Evolutionary conservation across 2,888 invertebrate species (phyloP).

Genomic region (Apantesis nais): DNA sequence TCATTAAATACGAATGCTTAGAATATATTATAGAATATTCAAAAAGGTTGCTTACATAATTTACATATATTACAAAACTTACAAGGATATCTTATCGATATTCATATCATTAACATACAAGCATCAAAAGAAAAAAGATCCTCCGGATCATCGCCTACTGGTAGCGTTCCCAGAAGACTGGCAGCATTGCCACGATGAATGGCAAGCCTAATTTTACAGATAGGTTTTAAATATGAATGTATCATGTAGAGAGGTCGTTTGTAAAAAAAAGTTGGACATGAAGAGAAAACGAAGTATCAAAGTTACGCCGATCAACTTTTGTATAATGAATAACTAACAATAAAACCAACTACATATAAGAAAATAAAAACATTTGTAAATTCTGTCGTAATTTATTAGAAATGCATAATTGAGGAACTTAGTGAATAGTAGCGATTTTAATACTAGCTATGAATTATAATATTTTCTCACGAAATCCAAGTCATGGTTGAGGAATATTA

Average conservation of each 20-base stretch:
- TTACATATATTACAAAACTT: too few species aligned
- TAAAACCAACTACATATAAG: too few species aligned
- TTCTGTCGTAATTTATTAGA: too few species aligned
- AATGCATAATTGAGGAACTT: constrained; percentile 57
- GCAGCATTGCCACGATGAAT: too few species aligned
- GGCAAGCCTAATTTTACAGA: too few species aligned
- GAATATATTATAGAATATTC: not conserved
- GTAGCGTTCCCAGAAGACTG: too few species aligned
- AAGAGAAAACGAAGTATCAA: not conserved
- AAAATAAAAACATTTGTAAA: too few species aligned
- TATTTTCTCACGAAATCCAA: constrained; percentile 60
- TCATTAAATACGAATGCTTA: not conserved
- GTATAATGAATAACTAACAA: constrained; percentile 4
- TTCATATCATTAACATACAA: too few species aligned
- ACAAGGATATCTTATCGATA: too few species aligned
- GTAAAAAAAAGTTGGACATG: not conserved
- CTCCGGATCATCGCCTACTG: too few species aligned
- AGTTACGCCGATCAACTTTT: not conserved
- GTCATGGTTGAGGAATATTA: constrained; percentile 44
- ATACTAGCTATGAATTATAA: constrained; percentile 60
- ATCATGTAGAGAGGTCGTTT: not conserved
- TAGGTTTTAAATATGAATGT: not conserved
- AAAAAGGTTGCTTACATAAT: not conserved
- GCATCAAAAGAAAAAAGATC: too few species aligned
- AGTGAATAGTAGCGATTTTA: constrained; percentile 60